Percentiles rank a stretch among this genome's conserved stretches.
Conservation (phyloP, 2,888 invertebrate genomes). For the Hypselothyrea guttata region DNA sequence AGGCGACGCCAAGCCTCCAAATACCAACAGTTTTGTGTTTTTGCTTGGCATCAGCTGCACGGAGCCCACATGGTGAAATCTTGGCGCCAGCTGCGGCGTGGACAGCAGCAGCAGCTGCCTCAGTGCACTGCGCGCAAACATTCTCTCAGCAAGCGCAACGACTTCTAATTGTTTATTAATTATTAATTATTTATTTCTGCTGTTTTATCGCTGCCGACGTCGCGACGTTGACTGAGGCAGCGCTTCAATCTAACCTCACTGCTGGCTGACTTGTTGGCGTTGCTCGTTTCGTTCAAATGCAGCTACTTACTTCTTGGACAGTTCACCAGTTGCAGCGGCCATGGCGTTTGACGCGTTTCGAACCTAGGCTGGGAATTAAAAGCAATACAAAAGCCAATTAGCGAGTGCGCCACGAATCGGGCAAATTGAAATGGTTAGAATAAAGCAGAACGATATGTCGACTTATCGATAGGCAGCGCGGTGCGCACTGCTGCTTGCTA, state of each 20-base stretch:
- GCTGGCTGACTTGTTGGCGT: conserved; percentile 19
- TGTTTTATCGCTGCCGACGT: conserved; percentile 8
- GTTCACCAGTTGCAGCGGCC: conserved; percentile 76
- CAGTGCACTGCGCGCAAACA: conserved; percentile 36
- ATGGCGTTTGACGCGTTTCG: conserved; percentile 48
- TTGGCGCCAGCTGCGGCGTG: not conserved
- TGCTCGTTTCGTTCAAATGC: not conserved
- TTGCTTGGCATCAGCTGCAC: conserved; percentile 66
- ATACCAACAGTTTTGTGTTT: conserved; percentile 75
- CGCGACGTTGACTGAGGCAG: conserved; percentile 20
- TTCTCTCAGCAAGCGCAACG: conserved; percentile 10
- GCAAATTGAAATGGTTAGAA: conserved; percentile 32
- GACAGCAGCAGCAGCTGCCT: conserved; percentile 24
- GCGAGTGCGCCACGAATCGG: conserved; percentile 8
- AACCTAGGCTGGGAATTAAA: conserved; percentile 7
- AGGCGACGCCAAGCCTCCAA: too few relatives aligned
- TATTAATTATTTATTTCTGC: not conserved
- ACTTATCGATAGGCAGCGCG: too few relatives aligned
- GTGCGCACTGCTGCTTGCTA: too few relatives aligned
- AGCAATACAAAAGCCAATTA: conserved; percentile 7
- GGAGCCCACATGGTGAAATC: conserved; percentile 46
- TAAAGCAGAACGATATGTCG: not conserved
- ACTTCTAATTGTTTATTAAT: conserved; percentile 7
- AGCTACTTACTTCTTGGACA: conserved; percentile 81
- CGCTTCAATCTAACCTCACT: conserved; percentile 51